Evolutionary conservation across 2,797 vertebrate genomes (phyloP).

Genomic region (Ambastaia sidthimunki): DNA sequence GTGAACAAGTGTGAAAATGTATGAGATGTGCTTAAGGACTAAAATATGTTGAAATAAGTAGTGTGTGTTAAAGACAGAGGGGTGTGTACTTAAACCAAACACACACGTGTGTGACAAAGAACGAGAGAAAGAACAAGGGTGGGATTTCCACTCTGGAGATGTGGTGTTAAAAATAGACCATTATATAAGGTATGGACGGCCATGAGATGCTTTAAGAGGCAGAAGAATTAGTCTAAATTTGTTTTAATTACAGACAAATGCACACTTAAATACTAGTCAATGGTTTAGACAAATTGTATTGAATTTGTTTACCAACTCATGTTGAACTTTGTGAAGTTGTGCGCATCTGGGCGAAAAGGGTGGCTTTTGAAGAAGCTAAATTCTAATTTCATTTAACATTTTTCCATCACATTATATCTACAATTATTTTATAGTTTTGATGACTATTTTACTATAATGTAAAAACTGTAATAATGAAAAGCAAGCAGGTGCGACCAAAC

Average conservation of each 20-base stretch:
- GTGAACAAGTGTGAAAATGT: neutral
- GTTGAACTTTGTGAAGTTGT: no score
- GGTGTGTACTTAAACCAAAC: slow-evolving; percentile 6
- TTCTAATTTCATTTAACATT: neutral
- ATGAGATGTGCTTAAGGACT: neutral
- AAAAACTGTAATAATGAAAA: neutral
- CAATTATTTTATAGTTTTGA: no score
- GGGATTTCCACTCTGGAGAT: slow-evolving; percentile 14
- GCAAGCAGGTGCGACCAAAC: neutral
- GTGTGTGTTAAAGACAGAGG: neutral
- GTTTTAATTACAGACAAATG: no score
- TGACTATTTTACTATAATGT: neutral
- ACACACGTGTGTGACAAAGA: neutral
- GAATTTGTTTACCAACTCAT: no score
- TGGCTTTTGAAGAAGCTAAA: no score
- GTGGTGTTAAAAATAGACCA: slow-evolving; percentile 48
- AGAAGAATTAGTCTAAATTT: no score
- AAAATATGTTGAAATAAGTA: no score
- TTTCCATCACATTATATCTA: no score
- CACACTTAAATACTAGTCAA: no score
- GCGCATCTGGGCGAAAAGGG: no score
- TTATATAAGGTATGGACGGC: slow-evolving; percentile 32
- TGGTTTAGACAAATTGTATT: no score
- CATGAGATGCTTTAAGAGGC: neutral
- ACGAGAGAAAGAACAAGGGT: neutral